These are phyloP conservation scores for Eleginops maclovinus DNA, from an alignment of 2,113 vertebrate genomes.

Conservation along the genomic window DNA sequence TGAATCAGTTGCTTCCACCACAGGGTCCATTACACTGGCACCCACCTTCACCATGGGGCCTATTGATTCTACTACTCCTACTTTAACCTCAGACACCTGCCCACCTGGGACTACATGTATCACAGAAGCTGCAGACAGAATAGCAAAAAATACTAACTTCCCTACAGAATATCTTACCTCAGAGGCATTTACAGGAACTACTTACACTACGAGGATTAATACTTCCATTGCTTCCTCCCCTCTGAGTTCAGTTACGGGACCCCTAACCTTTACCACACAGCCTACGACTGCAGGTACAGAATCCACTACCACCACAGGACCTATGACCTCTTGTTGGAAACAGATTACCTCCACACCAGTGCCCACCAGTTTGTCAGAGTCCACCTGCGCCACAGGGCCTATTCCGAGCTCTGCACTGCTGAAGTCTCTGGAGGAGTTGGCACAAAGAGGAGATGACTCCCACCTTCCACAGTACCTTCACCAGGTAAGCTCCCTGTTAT, in stretches of 20 bases:
- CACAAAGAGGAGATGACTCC: conserved; percentile 75
- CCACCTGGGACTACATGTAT: conserved; percentile 7
- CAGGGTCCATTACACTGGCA: conserved; percentile 18
- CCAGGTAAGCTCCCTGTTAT: conserved; percentile 73
- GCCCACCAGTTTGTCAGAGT: conserved; percentile 34
- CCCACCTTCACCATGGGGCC: conserved; percentile 14
- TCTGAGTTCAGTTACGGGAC: conserved; percentile 23
- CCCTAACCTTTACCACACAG: conserved; percentile 11
- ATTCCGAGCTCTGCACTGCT: conserved; percentile 34
- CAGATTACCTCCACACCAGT: conserved; percentile 39
- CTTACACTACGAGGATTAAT: conserved; percentile 19
- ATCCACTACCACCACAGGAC: conserved; percentile 35
- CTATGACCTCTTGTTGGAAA: conserved; percentile 35
- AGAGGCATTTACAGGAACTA: conserved; percentile 23
- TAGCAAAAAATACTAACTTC: conserved; percentile 31
- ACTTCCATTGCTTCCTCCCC: conserved; percentile 17
- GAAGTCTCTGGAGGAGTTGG: conserved; percentile 70
- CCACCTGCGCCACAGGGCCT: conserved; percentile 44
- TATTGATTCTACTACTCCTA: conserved; percentile 1
- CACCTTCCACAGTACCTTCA: conserved; percentile 82
- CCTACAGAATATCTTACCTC: conserved; percentile 56
- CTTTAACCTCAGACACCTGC: conserved; percentile 40
- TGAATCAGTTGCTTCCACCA: conserved; percentile 30
- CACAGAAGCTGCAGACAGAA: conserved; percentile 27
- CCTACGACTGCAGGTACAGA: conserved; percentile 14